Percentiles rank a stretch among this genome's conserved stretches.
phyloP scores from a whole-genome alignment of 2,113 vertebrate species.

The Burhinus oedicnemus region DNA sequence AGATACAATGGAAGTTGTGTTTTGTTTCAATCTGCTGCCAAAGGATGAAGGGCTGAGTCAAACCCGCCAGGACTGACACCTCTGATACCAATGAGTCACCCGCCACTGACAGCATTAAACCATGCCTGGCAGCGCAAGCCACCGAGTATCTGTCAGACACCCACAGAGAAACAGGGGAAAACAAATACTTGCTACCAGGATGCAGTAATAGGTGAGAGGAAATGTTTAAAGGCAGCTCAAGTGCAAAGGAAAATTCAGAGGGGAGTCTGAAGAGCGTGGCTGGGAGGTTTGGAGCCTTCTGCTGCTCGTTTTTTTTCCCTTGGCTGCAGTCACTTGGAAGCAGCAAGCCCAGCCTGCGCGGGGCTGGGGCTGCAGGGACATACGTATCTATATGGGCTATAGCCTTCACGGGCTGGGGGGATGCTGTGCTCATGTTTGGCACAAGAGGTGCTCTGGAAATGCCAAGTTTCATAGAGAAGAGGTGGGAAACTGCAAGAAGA shows the following conservation, averaged over 20 bases:
- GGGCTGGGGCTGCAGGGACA: not conserved
- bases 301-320: not conserved
- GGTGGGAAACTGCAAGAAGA: not conserved
- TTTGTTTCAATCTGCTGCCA: conserved; percentile 7
- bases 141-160: conserved; percentile 24
- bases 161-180: conserved; percentile 27
- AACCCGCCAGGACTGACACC: conserved; percentile 32
- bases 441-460: not conserved
- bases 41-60: conserved; percentile 52
- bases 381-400: not conserved
- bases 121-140: conserved; percentile 1
- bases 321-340: not conserved
- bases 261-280: not conserved
- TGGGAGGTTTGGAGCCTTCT: not conserved
- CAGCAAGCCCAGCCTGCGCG: accelerated
- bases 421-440: not conserved
- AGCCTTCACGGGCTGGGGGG: not conserved
- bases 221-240: not conserved
- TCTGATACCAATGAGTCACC: conserved; percentile 54
- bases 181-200: conserved; percentile 35
- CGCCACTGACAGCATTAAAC: conserved; percentile 1
- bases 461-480: not conserved
- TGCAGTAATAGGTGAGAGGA: conserved; percentile 20
- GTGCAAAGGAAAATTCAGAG: not conserved
- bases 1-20: not conserved